Evolutionary conservation across 2,113 vertebrate genomes (phyloP).

Genomic region (Chionis minor): DNA sequence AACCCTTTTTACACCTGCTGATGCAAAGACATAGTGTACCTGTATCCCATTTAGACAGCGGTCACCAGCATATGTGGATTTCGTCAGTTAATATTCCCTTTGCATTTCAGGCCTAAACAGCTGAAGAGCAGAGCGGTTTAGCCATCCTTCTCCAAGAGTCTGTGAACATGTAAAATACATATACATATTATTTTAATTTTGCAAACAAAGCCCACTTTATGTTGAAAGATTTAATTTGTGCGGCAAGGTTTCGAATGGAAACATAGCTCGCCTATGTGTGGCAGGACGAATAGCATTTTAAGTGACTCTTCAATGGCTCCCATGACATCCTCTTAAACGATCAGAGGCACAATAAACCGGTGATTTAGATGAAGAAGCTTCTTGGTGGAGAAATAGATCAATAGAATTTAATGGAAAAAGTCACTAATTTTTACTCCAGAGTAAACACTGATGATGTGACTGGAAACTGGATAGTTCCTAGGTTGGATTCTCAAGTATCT

Average conservation of each 20-base stretch:
- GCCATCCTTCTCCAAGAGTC: neutral
- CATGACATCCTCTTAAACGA: constrained; percentile 41
- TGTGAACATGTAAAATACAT: neutral
- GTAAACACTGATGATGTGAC: constrained; percentile 50
- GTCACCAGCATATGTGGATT: neutral
- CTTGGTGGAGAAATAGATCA: constrained; percentile 40
- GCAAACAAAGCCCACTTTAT: neutral
- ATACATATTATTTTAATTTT: neutral
- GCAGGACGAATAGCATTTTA: neutral
- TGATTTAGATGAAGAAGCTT: constrained; percentile 49
- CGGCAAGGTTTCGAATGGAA: neutral
- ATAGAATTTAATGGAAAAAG: constrained; percentile 36
- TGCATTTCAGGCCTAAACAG: neutral
- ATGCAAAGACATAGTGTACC: neutral
- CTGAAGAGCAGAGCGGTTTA: neutral
- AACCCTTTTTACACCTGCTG: neutral
- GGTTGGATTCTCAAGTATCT: neutral
- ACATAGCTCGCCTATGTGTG: neutral
- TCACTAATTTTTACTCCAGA: constrained; percentile 50
- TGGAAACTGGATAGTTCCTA: constrained; percentile 38
- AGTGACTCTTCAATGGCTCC: constrained; percentile 42
- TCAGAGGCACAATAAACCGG: neutral
- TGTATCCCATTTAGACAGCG: neutral
- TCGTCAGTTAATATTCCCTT: neutral
- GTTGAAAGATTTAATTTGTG: neutral